Evolutionary conservation across 2,797 vertebrate species (phyloP), one percentile per base, ranked within the genome.

Genomic region (Lithobates pipiens): DNA sequence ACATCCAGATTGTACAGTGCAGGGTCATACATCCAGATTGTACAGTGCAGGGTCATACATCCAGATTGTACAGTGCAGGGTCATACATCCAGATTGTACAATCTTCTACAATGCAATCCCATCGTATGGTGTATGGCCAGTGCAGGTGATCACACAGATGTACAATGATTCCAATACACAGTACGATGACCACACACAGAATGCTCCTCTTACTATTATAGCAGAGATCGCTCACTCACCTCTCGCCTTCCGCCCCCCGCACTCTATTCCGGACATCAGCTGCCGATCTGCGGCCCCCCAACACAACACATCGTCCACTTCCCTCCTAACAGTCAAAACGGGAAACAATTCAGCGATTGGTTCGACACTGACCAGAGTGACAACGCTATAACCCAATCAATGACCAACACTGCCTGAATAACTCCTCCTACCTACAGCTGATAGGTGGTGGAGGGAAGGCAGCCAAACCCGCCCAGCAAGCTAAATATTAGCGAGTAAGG

Each of bases 301-400:
- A 29, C 25, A 72, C 70, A 83, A 79, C n/a, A n/a, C 57, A 7
- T 4, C 78, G n/a, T 13, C 42, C 39, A 72, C 76, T 44, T 29
- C 75, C 78, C 21, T 32, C 69, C 76, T 50, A 84, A 76, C 79
- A 89, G 85, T 34, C 11, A 65, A 42, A 27, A 1, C 0, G 0
- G 0, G 0, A 3, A 0, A 10, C 57, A 13, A 15, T 21, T 3
- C 3, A 6, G 39, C 1, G 54, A 90, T 91, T 91, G 90, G 93
- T 83, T 1, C 90, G 89, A 86, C 87, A 32, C 2, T 88, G 42
- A 61, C 0, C 0, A 0, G 90, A 93, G 0, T 65, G 89, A 85
- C 89, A 86, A 85, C 1, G 0, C 0, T 0, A 0, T 0, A 0
- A 0, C 15, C 84, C 93, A 94, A 92, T 83, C 75, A n/a, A 8